A percentile compares a stretch with the other conserved stretches of the same genome.
Evolutionary conservation across 1,140 invertebrate species (phyloP).

Genomic region (Ostrea edulis): DNA sequence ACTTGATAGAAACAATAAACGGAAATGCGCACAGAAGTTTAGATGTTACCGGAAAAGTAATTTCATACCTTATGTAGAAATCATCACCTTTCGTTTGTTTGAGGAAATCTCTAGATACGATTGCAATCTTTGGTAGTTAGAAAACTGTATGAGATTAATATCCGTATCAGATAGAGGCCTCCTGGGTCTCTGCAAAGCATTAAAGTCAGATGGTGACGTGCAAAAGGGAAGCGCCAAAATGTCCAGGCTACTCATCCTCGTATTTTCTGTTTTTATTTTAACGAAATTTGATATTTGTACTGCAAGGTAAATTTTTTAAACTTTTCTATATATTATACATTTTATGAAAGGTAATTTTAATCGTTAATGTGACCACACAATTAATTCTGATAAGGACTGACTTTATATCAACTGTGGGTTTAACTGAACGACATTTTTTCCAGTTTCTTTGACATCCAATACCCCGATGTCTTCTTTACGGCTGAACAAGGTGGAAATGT

Average conservation of each 20-base stretch:
- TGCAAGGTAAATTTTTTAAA: neutral
- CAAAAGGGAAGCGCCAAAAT: neutral
- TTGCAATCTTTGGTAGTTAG: neutral
- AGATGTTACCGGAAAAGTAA: neutral
- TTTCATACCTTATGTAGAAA: neutral
- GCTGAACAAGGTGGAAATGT: constrained; percentile 61
- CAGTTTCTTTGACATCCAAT: constrained; percentile 66
- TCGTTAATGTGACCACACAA: neutral
- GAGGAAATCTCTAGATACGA: neutral
- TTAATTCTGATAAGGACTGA: neutral
- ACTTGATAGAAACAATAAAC: neutral
- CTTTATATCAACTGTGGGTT: neutral
- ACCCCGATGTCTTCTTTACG: constrained; percentile 59
- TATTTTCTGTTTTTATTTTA: neutral
- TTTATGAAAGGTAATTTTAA: neutral
- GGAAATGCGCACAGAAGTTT: neutral
- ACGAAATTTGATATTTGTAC: neutral
- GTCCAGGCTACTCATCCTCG: neutral
- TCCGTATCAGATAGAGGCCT: neutral
- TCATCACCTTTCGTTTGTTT: neutral
- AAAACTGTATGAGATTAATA: neutral
- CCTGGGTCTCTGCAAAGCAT: neutral
- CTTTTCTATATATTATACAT: neutral
- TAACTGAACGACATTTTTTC: constrained; percentile 7
- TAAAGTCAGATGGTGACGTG: neutral